Conservation (phyloP, 2,113 vertebrate genomes). For the Neolamprologus kungweensis region DNA sequence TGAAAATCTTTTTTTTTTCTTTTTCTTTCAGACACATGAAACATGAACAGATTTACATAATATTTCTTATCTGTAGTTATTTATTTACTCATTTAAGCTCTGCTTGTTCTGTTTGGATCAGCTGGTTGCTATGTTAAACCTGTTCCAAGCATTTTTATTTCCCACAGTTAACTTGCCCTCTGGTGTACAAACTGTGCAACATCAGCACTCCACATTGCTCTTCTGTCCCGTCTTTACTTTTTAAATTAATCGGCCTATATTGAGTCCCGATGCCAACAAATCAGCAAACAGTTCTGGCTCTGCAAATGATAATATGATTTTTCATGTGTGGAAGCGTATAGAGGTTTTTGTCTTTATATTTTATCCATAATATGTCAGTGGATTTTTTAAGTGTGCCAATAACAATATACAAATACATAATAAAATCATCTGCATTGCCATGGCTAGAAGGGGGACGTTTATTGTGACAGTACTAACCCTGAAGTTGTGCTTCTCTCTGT, state of each 20-base stretch:
- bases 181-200: neutral
- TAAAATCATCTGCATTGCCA: neutral
- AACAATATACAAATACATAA: neutral
- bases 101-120: neutral
- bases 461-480: neutral
- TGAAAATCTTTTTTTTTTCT: neutral
- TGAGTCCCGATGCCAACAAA: rapidly evolving
- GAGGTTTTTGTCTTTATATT: rapidly evolving
- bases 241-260: neutral
- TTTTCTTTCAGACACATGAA: neutral
- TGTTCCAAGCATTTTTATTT: neutral
- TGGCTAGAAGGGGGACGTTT: neutral
- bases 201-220: neutral
- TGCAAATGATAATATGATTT: neutral
- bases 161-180: neutral
- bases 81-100: neutral
- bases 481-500: neutral
- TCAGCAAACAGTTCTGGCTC: neutral
- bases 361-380: neutral
- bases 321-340: neutral
- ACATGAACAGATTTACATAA: neutral
- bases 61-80: neutral
- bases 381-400: neutral
- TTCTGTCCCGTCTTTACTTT: neutral
- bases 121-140: neutral